These are phyloP conservation scores for Intellagama lesueurii DNA, from an alignment of 2,797 vertebrate genomes.

Conservation along the genomic window DNA sequence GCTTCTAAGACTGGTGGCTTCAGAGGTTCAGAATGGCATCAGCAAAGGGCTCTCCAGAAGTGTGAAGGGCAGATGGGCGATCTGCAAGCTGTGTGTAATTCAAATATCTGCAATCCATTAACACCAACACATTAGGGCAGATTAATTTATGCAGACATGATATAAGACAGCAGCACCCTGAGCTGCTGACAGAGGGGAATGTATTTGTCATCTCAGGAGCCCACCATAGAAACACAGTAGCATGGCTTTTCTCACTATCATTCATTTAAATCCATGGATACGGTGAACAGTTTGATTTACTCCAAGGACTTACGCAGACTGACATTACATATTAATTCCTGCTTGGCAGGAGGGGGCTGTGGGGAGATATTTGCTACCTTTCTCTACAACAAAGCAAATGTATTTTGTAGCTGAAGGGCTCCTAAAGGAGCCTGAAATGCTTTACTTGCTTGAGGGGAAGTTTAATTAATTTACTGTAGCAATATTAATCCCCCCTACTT, in stretches of 20 bases:
- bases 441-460: not conserved
- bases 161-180: slow-evolving; percentile 19
- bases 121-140: slow-evolving; percentile 41
- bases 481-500: too few species aligned
- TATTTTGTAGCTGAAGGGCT: not conserved
- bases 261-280: slow-evolving; percentile 58
- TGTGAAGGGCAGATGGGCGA: slow-evolving; percentile 26
- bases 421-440: not conserved
- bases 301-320: slow-evolving; percentile 15
- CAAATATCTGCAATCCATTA: slow-evolving; percentile 39
- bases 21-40: slow-evolving; percentile 9
- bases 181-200: slow-evolving; percentile 30
- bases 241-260: rapidly evolving
- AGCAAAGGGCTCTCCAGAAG: slow-evolving; percentile 44
- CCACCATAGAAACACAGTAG: slow-evolving; percentile 29
- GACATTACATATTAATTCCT: slow-evolving; percentile 30
- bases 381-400: not conserved
- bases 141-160: slow-evolving; percentile 48
- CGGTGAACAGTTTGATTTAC: slow-evolving; percentile 43
- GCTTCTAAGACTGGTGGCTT: not conserved
- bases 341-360: not conserved
- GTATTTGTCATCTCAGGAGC: slow-evolving; percentile 48
- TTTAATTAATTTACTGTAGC: not conserved
- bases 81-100: slow-evolving; percentile 37
- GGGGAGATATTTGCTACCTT: not conserved